Evolutionary conservation across 1,140 invertebrate species (phyloP), one percentile per base, ranked within the genome.

Genomic region (Caenorhabditis elegans): DNA sequence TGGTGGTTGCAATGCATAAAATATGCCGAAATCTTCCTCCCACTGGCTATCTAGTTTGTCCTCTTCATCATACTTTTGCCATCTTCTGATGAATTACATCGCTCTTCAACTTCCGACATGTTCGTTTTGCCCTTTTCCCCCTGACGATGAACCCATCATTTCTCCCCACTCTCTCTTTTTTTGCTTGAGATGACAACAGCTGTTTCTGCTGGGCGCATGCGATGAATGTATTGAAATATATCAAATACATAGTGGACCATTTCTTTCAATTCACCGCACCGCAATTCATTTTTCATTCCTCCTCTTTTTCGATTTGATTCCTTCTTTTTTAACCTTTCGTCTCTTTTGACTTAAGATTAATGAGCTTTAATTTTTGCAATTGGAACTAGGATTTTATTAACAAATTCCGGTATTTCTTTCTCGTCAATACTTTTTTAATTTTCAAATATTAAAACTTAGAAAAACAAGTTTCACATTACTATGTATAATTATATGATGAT

Each of bases 261-360:
- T 60, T 31, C 31, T 60, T 60, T 60, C 28, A 60, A 60, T 60
- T 60, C 34, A 24, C 60, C 60, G 60, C 60, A 70, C n/a, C n/a
- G n/a, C n/a, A 70, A n/a, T 17, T 28, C 31, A 60, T 60, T 60
- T 60, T 60, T 34, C 49, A 53, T 26, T 53, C 6, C 26, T 0
- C 49, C 8, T 15, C 13, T 22, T 31, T 34, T 17, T 31, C n/a
- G n/a, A n/a, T n/a, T n/a, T n/a, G n/a, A n/a, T n/a, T n/a, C n/a
- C n/a, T n/a, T n/a, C n/a, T n/a, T n/a, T n/a, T n/a, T n/a, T n/a
- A n/a, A n/a, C n/a, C n/a, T n/a, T n/a, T n/a, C n/a, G n/a, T 17
- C 4, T 28, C 19, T 24, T 24, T 31, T 60, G 26, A 60, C 49
- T 24, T 60, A 6, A 60, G 53, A 31, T 60, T 55, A 8, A 24